Base-by-base conservation (phyloP, 2,888 invertebrate genomes). In the Leptinotarsa rubiginosa region DNA sequence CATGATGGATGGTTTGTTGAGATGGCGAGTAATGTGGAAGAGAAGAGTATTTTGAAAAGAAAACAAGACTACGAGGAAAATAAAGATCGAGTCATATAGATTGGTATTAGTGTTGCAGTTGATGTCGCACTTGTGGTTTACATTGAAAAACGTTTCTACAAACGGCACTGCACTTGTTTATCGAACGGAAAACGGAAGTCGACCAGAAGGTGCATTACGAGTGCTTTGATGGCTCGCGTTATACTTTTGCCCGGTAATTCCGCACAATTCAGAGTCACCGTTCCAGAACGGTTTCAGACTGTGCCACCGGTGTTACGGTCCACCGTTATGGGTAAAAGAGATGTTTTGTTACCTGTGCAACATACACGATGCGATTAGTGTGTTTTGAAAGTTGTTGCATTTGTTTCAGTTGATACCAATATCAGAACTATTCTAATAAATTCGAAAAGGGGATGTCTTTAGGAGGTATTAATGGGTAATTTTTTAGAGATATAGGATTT, bases 271-370 rank as follows among this genome's bases (percentile, higher is more conserved):
- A 31, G n/a, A 62, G 7, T 3, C 62, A 31, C 16, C 62, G 62
- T 62, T 62, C 62, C 62, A 62, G 62, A 62, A 62, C 62, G 62
- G 41, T 5, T 41, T 10, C 16, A 62, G 62, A 31, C 41, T n/a
- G 25, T 62, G 62, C 62, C n/a, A 62, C 62, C 62, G 62, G 62
- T 62, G 41, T 62, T 62, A 62, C 62, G 62, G 62, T 62, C 62
- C 62, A 31, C 62, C 62, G 62, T 62, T 62, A 62, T 62, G 62
- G 62, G 62, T 62, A 16, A 62, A n/a, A 41, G 41, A 62, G 41
- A 62, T 5, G 41, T 62, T 41, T 62, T 22, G 56, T 56, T 10
- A 22, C 56, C 4, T 56, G 4, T 56, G 18, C 22, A 13, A 20
- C 13, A 22, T 56, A 56, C 56, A 22, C 56, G 20, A 56, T 20